Evolutionary conservation across 2,888 invertebrate species (phyloP).

Genomic region (Pyrgus malvae): DNA sequence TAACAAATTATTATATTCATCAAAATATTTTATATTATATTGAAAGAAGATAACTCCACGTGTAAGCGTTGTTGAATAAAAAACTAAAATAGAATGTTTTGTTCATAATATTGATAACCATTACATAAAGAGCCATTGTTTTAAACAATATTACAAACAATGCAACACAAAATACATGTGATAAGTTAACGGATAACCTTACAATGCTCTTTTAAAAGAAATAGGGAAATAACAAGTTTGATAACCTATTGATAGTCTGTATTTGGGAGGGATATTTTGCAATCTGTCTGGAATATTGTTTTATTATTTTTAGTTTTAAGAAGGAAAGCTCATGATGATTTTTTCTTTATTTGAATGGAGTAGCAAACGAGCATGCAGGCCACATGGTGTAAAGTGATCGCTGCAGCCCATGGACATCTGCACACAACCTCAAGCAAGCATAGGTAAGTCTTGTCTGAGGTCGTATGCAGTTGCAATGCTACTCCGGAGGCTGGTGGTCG

Average conservation of each 20-base stretch:
- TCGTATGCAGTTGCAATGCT: too few species aligned
- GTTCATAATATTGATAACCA: constrained; percentile 28
- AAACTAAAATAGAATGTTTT: constrained; percentile 25
- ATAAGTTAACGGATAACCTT: constrained; percentile 47
- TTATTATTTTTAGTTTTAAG: not conserved
- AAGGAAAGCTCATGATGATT: too few species aligned
- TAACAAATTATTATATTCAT: not conserved
- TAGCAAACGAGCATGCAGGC: too few species aligned
- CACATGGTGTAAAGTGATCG: too few species aligned
- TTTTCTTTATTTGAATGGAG: too few species aligned
- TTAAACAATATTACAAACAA: constrained; percentile 41
- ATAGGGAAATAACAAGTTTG: constrained; percentile 45
- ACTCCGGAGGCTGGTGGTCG: too few species aligned
- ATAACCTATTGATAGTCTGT: constrained; percentile 39
- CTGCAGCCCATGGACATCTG: too few species aligned
- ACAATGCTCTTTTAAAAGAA: constrained; percentile 44
- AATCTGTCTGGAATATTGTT: constrained; percentile 16
- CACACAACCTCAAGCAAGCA: too few species aligned
- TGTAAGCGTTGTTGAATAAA: constrained; percentile 7
- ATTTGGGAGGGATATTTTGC: constrained; percentile 30
- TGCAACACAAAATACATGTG: constrained; percentile 43
- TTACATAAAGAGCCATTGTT: constrained; percentile 35
- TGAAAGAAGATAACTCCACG: not conserved
- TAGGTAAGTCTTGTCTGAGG: too few species aligned
- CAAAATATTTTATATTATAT: not conserved